A percentile compares a stretch with the other conserved stretches of the same genome.
Conservation (phyloP, 1,140 invertebrate genomes). For the Micrasema longulum region DNA sequence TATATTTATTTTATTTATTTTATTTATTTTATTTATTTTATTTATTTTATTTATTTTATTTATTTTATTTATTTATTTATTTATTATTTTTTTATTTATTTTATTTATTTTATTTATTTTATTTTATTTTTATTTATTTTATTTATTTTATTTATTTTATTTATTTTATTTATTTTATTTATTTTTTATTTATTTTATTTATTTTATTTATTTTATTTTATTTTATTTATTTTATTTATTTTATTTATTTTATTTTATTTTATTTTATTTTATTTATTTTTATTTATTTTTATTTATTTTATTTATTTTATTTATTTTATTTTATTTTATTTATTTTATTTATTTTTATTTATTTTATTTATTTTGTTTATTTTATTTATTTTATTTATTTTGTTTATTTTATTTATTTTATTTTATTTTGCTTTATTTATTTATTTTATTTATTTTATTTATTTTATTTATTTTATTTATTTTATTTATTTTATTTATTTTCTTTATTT, state of each 20-base stretch:
- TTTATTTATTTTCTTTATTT: not conserved
- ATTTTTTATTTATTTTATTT: no score
- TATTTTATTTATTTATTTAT: no score
- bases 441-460: conserved; percentile 6
- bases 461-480: not conserved
- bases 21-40: no score
- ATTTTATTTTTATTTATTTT: no score
- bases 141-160: no score
- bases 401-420: not conserved
- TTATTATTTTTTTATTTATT: no score
- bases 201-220: conserved; percentile 4
- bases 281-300: not conserved
- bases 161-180: no score
- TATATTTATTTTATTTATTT: no score
- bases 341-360: not conserved
- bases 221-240: conserved; percentile 12
- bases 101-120: no score
- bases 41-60: no score
- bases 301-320: conserved; percentile 1
- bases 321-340: not conserved
- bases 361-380: not conserved
- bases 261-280: not conserved
- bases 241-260: conserved; percentile 2
- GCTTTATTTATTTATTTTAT: not conserved
- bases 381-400: not conserved